Conservation (phyloP, 2,888 invertebrate species). For the Steinernema scapterisci region DNA sequence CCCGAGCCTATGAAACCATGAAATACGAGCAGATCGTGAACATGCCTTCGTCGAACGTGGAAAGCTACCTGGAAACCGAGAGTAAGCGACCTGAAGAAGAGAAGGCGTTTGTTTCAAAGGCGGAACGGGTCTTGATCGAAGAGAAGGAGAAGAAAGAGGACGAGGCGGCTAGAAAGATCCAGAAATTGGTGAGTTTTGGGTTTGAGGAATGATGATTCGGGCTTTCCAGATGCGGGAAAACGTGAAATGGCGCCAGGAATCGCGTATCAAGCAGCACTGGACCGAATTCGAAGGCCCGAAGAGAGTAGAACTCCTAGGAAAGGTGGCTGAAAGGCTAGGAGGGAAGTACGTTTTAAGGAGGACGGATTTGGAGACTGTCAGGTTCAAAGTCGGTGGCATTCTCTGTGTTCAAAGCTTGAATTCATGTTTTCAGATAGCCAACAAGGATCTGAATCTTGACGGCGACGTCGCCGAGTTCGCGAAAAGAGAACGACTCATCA, state of each 20-base stretch:
- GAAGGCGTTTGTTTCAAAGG: not conserved
- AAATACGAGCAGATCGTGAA: conserved; percentile 29
- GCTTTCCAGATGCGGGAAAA: not conserved
- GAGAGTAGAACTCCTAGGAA: conserved; percentile 9
- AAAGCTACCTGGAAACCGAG: not conserved
- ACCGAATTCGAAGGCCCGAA: conserved; percentile 18
- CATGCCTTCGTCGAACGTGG: not conserved
- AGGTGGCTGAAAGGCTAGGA: conserved; percentile 3
- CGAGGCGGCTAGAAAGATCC: conserved; percentile 15
- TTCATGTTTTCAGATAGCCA: conserved; percentile 9
- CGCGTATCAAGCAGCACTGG: not conserved
- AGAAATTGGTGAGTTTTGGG: not conserved
- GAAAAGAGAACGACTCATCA: not conserved
- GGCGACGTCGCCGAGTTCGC: conserved; percentile 12
- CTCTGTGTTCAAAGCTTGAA: too few relatives aligned
- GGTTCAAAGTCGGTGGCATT: not conserved
- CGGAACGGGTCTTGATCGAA: not conserved
- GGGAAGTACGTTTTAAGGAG: conserved; percentile 12
- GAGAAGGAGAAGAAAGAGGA: not conserved
- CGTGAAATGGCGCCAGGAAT: not conserved
- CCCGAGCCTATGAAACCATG: conserved; percentile 12
- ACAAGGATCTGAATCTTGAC: not conserved
- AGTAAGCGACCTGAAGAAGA: conserved; percentile 4
- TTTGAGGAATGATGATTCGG: not conserved
- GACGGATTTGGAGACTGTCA: conserved; percentile 15